These are phyloP conservation scores for Raja brachyura DNA, from an alignment of 2,113 vertebrate species.

Conservation along the genomic window DNA sequence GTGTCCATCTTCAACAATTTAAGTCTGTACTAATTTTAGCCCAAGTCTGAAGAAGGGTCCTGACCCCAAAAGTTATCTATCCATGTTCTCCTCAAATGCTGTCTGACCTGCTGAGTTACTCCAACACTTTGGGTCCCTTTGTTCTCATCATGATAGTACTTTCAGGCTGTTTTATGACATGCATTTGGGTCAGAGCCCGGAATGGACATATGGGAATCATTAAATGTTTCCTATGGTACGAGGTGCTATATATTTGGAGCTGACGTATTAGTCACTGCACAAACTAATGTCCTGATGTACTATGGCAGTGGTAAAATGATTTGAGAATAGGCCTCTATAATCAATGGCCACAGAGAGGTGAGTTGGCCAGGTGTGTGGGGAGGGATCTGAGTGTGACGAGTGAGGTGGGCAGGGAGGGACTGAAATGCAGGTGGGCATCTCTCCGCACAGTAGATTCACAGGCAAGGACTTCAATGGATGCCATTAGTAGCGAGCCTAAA, in stretches of 20 bases:
- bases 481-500: background rate
- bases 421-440: background rate
- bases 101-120: too few species aligned
- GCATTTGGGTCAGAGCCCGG: background rate
- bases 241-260: background rate
- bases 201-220: background rate
- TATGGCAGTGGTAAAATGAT: background rate
- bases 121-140: too few species aligned
- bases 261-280: background rate
- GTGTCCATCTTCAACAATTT: too few species aligned
- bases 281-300: background rate
- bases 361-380: background rate
- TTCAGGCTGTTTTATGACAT: too few species aligned
- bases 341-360: background rate
- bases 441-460: background rate
- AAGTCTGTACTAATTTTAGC: too few species aligned
- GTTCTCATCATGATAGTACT: too few species aligned
- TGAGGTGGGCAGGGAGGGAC: background rate
- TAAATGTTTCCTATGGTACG: background rate
- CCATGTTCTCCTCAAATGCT: too few species aligned
- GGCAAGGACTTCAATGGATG: background rate
- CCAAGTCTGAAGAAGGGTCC: too few species aligned
- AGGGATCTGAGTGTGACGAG: background rate
- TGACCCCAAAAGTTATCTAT: too few species aligned
- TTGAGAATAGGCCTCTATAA: background rate